Conservation (phyloP, 1,140 invertebrate species). For the Sinonovacula constricta region DNA sequence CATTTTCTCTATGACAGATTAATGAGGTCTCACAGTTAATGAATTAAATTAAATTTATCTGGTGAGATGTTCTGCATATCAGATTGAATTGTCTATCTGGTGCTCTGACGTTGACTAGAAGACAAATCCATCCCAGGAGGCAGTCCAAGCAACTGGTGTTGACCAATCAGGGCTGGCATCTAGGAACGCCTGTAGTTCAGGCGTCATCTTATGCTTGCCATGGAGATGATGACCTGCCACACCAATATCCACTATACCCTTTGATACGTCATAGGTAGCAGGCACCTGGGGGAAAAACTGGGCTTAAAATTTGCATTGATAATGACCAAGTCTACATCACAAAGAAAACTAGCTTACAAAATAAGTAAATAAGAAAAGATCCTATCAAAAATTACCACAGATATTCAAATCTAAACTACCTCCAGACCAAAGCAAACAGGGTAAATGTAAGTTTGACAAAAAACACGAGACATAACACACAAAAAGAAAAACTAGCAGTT, state of each 20-base stretch:
- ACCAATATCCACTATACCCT: slow-evolving; percentile 80
- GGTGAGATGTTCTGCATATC: no score
- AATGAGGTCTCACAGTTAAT: no score
- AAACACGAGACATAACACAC: no score
- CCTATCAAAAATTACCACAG: not conserved
- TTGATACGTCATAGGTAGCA: slow-evolving; percentile 8
- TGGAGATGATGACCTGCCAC: slow-evolving; percentile 84
- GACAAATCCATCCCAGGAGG: slow-evolving; percentile 45
- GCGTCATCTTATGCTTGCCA: slow-evolving; percentile 81
- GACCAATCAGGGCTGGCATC: slow-evolving; percentile 56
- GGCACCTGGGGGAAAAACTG: slow-evolving; percentile 44
- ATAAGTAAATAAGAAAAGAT: not conserved
- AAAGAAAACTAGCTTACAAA: not conserved
- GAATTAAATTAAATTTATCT: no score
- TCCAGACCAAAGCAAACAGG: no score
- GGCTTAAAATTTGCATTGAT: not conserved
- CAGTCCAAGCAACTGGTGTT: slow-evolving; percentile 48
- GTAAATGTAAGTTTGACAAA: no score
- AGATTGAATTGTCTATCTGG: no score
- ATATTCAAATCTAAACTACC: no score
- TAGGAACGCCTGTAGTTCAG: slow-evolving; percentile 48
- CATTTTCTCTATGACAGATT: no score
- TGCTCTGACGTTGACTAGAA: no score
- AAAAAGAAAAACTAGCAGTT: no score
- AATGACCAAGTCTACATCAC: not conserved